These are phyloP conservation scores for Scopus umbretta DNA, from an alignment of 2,113 vertebrate genomes.

Conservation along the genomic window DNA sequence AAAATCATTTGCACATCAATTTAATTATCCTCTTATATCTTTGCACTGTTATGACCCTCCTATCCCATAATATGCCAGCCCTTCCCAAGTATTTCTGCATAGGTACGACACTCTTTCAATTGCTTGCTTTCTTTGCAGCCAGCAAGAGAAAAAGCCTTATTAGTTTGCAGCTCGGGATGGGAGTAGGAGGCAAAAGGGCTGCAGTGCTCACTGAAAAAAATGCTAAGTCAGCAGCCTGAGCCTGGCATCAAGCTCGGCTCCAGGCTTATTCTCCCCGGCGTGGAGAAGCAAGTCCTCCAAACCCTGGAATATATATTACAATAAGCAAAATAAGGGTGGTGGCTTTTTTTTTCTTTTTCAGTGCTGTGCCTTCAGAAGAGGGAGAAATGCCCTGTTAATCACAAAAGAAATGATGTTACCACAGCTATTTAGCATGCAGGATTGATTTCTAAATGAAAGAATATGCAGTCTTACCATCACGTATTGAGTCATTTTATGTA, in stretches of 20 bases:
- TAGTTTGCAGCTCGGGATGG: neutral
- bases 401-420: neutral
- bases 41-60: neutral
- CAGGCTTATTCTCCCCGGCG: neutral
- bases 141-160: neutral
- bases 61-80: neutral
- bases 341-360: neutral
- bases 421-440: neutral
- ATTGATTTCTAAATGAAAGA: neutral
- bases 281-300: neutral
- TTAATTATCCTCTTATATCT: neutral
- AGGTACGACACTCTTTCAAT: neutral
- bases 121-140: neutral
- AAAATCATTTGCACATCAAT: neutral
- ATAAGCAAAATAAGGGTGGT: neutral
- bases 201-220: neutral
- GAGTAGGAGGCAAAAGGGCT: neutral
- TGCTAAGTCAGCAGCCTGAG: constrained; percentile 22
- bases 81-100: neutral
- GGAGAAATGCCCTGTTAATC: neutral
- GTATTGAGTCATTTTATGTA: neutral
- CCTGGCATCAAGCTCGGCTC: neutral
- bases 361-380: neutral
- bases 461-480: neutral
- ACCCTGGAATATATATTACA: neutral